Conservation (phyloP, 2,797 vertebrate genomes). For the Anguilla pacifica region DNA sequence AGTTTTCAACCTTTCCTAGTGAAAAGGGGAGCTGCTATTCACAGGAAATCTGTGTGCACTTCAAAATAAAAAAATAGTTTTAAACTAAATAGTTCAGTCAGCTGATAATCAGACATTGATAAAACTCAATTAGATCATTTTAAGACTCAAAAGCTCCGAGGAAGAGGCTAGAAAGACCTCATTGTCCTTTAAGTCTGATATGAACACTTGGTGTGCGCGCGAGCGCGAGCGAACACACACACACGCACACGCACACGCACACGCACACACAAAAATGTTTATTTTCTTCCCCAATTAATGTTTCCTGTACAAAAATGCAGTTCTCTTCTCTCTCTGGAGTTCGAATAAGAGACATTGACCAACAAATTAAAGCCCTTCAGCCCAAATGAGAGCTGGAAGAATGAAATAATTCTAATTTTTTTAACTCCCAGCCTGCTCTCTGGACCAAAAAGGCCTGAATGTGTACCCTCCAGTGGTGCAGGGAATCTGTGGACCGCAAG, state of each 20-base stretch:
- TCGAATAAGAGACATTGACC: slow-evolving; percentile 48
- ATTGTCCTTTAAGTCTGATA: neutral
- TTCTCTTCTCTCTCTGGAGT: slow-evolving; percentile 44
- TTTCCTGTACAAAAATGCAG: neutral
- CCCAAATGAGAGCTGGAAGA: slow-evolving; percentile 64
- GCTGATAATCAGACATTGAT: slow-evolving; percentile 37
- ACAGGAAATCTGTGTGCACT: neutral
- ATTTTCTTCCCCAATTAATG: neutral
- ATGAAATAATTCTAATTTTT: slow-evolving; percentile 66
- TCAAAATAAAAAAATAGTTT: neutral
- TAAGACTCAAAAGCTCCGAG: slow-evolving; percentile 42
- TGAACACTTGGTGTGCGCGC: neutral
- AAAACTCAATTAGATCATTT: slow-evolving; percentile 53
- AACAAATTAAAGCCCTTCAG: slow-evolving; percentile 63
- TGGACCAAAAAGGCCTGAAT: neutral
- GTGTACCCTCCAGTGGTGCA: slow-evolving; percentile 28
- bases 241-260: neutral
- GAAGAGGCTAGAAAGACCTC: neutral
- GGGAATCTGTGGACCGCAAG: slow-evolving; percentile 27
- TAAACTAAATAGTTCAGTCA: neutral
- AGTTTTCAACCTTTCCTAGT: slow-evolving; percentile 16
- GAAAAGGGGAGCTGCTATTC: neutral
- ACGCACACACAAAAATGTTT: neutral
- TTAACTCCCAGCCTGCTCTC: slow-evolving; percentile 48
- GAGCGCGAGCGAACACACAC: too few species aligned